Conservation (phyloP, 2,797 vertebrate genomes). For the Heliangelus exortis region DNA sequence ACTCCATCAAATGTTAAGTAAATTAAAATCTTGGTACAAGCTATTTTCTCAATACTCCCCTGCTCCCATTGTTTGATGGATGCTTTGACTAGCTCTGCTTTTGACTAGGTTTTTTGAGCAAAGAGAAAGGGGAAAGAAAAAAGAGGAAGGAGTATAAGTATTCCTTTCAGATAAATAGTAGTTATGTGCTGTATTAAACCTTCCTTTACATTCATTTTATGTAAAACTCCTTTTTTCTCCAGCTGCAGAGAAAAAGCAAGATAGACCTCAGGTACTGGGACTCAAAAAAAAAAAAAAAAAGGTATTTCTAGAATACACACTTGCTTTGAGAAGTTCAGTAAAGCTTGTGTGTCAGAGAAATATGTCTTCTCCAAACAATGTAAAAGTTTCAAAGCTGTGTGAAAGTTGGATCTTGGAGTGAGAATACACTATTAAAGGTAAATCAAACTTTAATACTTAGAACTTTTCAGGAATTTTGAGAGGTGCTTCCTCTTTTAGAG, state of each 20-base stretch:
- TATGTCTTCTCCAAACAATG: background rate
- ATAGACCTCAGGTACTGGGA: background rate
- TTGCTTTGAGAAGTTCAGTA: background rate
- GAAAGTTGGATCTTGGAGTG: background rate
- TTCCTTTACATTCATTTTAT: background rate
- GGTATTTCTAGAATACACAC: background rate
- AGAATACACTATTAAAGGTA: background rate
- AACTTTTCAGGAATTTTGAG: background rate
- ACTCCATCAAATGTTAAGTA: background rate
- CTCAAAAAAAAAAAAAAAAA: background rate
- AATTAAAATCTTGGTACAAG: background rate
- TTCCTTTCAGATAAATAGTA: background rate
- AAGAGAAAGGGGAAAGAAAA: background rate
- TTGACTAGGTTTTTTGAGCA: background rate
- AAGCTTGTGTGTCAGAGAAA: background rate
- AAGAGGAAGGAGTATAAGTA: background rate
- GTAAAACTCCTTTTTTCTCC: background rate
- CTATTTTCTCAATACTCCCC: background rate
- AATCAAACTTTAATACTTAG: background rate
- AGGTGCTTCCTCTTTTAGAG: background rate
- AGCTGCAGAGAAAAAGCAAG: background rate
- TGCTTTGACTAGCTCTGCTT: background rate
- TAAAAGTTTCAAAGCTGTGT: background rate
- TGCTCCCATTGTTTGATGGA: background rate
- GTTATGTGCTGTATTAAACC: background rate